These are phyloP conservation scores for Candidula unifasciata DNA, from an alignment of 2,888 invertebrate genomes.

Conservation along the genomic window DNA sequence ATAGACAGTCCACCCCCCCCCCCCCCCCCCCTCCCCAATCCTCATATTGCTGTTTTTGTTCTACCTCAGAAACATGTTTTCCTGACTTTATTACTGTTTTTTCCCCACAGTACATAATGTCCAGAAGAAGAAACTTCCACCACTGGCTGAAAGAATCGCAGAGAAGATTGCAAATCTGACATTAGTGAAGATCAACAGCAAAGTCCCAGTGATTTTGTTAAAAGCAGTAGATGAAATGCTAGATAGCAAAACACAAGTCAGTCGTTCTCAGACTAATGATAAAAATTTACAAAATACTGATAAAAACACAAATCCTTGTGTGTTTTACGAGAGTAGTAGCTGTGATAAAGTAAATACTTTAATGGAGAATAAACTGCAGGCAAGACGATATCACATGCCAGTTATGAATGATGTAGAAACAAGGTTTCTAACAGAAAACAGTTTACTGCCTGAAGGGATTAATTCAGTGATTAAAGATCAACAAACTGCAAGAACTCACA, in stretches of 20 bases:
- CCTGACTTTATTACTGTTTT: background rate
- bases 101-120: background rate
- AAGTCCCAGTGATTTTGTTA: conserved; percentile 37
- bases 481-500: background rate
- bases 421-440: background rate
- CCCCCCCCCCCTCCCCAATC: too few relatives aligned
- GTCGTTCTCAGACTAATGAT: background rate
- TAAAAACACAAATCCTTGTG: background rate
- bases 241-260: background rate
- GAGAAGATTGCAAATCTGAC: conserved; percentile 45
- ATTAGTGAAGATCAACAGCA: conserved; percentile 46
- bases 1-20: too few relatives aligned
- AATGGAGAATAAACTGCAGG: background rate
- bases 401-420: background rate
- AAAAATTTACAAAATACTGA: background rate
- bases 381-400: background rate
- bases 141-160: conserved; percentile 46
- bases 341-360: background rate
- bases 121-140: conserved; percentile 36
- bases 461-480: background rate
- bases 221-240: background rate
- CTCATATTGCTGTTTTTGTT: background rate
- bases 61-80: background rate
- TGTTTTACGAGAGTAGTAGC: background rate
- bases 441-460: background rate